These are phyloP conservation scores for Sandelia bainsii DNA, from an alignment of 2,797 vertebrate genomes.

Conservation along the genomic window DNA sequence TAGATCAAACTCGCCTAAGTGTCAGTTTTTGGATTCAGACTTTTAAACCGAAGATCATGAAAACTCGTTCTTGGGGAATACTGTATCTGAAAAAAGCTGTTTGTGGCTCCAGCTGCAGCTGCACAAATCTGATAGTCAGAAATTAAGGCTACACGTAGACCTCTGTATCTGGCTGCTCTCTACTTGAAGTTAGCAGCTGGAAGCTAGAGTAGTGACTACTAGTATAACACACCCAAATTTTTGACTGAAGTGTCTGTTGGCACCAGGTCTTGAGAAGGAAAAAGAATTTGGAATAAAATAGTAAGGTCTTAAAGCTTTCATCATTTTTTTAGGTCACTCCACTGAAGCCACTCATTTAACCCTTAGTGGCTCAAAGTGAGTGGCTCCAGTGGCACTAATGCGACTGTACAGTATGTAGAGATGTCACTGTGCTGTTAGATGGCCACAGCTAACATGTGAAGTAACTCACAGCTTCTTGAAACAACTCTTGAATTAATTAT, in stretches of 20 bases:
- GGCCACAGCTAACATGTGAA: slow-evolving; percentile 58
- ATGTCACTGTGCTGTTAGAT: slow-evolving; percentile 41
- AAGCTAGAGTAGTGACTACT: neutral
- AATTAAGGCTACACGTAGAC: no score
- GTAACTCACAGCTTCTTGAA: slow-evolving; percentile 60
- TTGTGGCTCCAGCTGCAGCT: neutral
- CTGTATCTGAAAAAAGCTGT: neutral
- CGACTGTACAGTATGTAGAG: slow-evolving; percentile 24
- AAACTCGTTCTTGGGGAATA: neutral
- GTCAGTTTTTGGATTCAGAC: no score
- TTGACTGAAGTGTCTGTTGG: neutral
- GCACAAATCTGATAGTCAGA: neutral
- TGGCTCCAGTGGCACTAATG: slow-evolving; percentile 24
- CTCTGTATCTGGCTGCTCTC: neutral
- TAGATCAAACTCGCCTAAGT: no score
- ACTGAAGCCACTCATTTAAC: slow-evolving; percentile 44
- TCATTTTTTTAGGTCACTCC: slow-evolving; percentile 68
- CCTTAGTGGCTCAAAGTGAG: slow-evolving; percentile 50
- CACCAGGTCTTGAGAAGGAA: slow-evolving; percentile 2
- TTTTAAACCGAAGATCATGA: no score
- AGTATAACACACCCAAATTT: neutral
- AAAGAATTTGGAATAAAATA: neutral
- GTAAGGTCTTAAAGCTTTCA: slow-evolving; percentile 49
- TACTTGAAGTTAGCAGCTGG: neutral
- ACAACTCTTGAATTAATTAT: slow-evolving; percentile 78